Evolutionary conservation across 2,113 vertebrate genomes (phyloP), one percentile per base, ranked within the genome.

Genomic region (Raphicerus campestris): DNA sequence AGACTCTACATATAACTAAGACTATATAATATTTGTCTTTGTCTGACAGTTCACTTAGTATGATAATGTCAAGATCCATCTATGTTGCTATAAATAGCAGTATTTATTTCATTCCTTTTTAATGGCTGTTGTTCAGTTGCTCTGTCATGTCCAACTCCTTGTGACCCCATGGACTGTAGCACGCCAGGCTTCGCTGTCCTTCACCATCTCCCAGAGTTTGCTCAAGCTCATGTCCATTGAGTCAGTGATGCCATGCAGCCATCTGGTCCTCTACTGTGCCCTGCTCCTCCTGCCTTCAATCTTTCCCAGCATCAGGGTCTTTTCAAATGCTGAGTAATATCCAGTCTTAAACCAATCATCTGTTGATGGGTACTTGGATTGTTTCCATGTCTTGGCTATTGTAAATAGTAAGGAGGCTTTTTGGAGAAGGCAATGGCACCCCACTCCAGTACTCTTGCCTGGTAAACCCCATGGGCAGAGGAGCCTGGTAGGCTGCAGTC

Each of bases 111-210:
- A 81, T 53, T n/a, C 49, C 49, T 53, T 53, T 47, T 53, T n/a
- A 28, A 51, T 22, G 47, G 78, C 78, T 70, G n/a, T 11, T 70
- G 66, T 70, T 39, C 66, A 70, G 9, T 39, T 70, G 63, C n/a
- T 35, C 9, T 0, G 10, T 70, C 66, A 22, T 39, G n/a, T 39
- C 66, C 0, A 0, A 70, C n/a, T 22, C n/a, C 66, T 70, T 39
- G 66, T 39, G 66, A 70, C 66, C n/a, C n/a, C n/a, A 22, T 11
- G n/a, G n/a, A 70, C 19, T 39, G 19, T 1, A 70, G 66, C 66
- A 39, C n/a, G 2, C 10, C 66, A 70, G n/a, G n/a, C 66, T 70
- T 70, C 2, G 0, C 19, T 70, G 66, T 70, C 19, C n/a, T 39
- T 22, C 10, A 39, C n/a, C n/a, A 6, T 70, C n/a, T 70, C 66